Evolutionary conservation across 2,113 vertebrate species (phyloP), one percentile per base, ranked within the genome.

Genomic region (Prinia subflava): DNA sequence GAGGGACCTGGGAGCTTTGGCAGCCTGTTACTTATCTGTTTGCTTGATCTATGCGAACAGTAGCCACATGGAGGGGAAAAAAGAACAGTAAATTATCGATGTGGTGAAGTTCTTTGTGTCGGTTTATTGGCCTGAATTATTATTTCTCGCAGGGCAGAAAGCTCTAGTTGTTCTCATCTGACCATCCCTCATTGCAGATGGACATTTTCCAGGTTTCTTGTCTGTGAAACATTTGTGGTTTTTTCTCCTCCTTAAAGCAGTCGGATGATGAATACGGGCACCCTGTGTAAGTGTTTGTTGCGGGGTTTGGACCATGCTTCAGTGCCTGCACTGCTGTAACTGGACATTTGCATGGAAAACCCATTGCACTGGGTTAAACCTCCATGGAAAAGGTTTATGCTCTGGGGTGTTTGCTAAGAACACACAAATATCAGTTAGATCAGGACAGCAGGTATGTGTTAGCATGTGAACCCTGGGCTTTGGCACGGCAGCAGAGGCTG

Each of bases 141-240:
- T 92, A 55, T 75, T 94, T 64, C 56, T 89, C 7, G 0, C 52
- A 28, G 69, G 41, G 53, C 60, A 78, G 83, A 89, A 90, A 81
- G 74, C 15, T 18, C 25, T 53, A 11, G 52, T 47, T 95, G 74
- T 87, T 95, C 74, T 95, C 65, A 19, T 83, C 73, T 63, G 49
- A n/a, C 83, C 60, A 41, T 89, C 80, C 65, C 44, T 89, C 70
- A 56, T 19, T 95, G 68, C 78, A 82, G 63, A 60, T 68, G 74
- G 89, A 57, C 87, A 25, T 82, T 95, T 94, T 85, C 91, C 91
- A 89, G 70, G 78, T 95, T 92, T 95, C 65, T 83, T 85, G 62
- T 46, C 81, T 57, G 50, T 60, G 84, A 75, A 87, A 91, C 8
- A 7, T 73, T 92, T 89, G 81, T 94, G 93, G 25, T 15, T 92